phyloP scores from a whole-genome alignment of 2,888 invertebrate genomes.

The Microchrysa polita region DNA sequence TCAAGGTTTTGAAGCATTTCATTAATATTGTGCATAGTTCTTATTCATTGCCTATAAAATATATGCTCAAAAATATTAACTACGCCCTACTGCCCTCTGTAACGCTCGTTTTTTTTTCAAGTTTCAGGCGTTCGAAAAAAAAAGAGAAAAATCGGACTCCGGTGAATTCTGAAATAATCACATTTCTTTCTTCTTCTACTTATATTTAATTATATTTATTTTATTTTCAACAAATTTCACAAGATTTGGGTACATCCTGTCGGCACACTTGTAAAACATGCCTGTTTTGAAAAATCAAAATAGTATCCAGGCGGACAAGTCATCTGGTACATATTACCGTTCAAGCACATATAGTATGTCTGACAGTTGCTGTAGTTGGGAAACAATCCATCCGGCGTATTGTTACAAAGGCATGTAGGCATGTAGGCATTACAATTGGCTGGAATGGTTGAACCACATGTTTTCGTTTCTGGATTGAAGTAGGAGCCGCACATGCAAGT shows the following conservation, averaged over 20 bases:
- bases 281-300: not conserved
- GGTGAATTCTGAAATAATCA: no score
- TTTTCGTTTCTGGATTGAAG: not conserved
- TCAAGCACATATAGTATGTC: not conserved
- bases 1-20: no score
- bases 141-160: no score
- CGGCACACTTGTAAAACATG: not conserved
- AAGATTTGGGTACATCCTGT: not conserved
- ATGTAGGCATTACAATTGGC: not conserved
- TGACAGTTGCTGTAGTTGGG: slow-evolving; percentile 7
- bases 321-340: not conserved
- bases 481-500: slow-evolving; percentile 10
- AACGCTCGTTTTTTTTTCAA: no score
- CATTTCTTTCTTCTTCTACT: no score
- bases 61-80: no score
- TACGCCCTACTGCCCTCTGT: no score
- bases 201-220: no score
- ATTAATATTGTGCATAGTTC: no score
- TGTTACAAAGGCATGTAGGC: not conserved
- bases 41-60: no score
- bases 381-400: not conserved
- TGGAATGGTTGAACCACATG: not conserved
- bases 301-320: not conserved
- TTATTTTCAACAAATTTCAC: no score
- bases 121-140: no score